Base-by-base conservation (phyloP, 2,113 vertebrate species). In the Poecile atricapillus region DNA sequence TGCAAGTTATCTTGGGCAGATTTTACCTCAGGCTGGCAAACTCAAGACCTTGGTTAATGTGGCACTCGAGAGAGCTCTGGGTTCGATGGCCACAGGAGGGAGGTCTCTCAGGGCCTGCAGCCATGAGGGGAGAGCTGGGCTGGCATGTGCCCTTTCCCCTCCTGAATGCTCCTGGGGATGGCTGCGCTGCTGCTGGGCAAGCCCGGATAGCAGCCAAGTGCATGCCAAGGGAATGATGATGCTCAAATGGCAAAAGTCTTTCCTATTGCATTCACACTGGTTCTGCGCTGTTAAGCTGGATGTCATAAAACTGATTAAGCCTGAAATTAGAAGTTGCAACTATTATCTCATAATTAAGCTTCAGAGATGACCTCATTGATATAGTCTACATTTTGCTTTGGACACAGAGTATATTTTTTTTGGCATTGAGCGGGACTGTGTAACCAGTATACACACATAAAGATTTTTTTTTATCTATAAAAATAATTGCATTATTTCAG, bases 311-410 rank as follows among this genome's bases (percentile, higher is more conserved):
- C 75, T 63, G 64, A 94, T 91, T 71, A 87, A 80, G 83, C 73
- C 75, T 70, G 74, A 91, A 95, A 93, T 91, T 91, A 94, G 43
- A 89, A 91, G 53, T 75, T 85, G 73, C 62, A 83, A 76, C 55
- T 88, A 62, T 89, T 94, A 44, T 86, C 64, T 91, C 70, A 55
- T 77, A 62, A 75, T 80, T 86, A 83, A 70, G 71, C 52, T 81
- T 93, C 59, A 83, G 82, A 80, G 60, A 67, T 74, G 8, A 81
- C 62, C 63, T 93, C 67, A 76, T 10, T 82, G 91, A 68, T 92
- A 50, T 0, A 47, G 60, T 37, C 79, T 77, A 31, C 23, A 4
- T 86, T 80, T 83, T 11, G 2, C 53, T 77, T 85, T 81, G 47
- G 73, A 74, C 0, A 0, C 47, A 63, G 76, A 49, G 16, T 33